These are phyloP conservation scores for Arge pagana DNA, from an alignment of 2,888 invertebrate genomes.

Conservation along the genomic window DNA sequence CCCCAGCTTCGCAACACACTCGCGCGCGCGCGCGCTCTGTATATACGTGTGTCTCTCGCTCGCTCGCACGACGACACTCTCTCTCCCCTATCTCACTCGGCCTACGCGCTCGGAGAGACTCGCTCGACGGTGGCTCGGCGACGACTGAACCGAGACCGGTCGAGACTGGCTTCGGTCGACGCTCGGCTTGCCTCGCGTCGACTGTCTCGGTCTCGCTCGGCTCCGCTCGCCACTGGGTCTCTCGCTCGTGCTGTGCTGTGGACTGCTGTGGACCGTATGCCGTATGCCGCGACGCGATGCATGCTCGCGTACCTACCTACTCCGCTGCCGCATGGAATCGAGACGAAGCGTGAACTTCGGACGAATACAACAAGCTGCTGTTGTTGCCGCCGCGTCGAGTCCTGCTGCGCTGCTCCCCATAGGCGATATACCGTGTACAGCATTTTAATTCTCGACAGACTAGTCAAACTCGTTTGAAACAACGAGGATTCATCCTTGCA, in stretches of 20 bases:
- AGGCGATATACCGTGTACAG: no score
- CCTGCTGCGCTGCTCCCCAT: no score
- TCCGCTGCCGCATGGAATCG: background rate
- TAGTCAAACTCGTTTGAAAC: no score
- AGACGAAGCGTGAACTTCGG: background rate
- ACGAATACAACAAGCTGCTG: background rate
- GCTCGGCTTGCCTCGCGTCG: no score
- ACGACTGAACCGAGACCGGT: no score
- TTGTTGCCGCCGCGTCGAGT: background rate
- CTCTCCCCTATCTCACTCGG: background rate
- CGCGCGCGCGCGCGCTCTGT: no score
- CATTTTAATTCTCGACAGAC: no score
- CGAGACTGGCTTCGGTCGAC: no score
- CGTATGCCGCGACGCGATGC: background rate
- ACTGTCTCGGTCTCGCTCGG: no score
- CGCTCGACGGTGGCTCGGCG: conserved; percentile 20
- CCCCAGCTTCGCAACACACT: no score
- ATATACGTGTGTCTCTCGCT: background rate
- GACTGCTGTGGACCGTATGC: background rate
- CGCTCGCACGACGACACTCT: background rate
- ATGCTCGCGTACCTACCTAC: background rate
- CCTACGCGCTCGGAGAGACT: conserved; percentile 4
- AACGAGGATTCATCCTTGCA: no score
- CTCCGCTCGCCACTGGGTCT: background rate
- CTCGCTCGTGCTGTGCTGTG: background rate